Evolutionary conservation across 2,888 invertebrate genomes (phyloP).

Genomic region (Eretmocerus hayati): DNA sequence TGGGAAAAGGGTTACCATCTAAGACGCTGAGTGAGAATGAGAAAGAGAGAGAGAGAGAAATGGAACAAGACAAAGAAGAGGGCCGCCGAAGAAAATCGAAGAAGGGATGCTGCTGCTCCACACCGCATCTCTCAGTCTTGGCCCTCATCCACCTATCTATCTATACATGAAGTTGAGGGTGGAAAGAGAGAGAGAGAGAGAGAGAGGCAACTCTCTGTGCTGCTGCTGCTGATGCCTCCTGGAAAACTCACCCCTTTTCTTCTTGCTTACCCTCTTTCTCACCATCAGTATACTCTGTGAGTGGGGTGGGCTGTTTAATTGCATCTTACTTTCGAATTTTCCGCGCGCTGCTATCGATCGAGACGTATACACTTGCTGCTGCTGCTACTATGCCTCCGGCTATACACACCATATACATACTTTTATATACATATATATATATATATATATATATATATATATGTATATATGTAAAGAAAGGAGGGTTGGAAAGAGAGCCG

Average conservation of each 20-base stretch:
- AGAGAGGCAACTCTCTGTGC: too few relatives aligned
- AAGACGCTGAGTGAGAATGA: conserved; percentile 20
- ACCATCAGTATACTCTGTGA: too few relatives aligned
- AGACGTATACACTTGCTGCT: too few relatives aligned
- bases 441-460: too few relatives aligned
- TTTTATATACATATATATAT: too few relatives aligned
- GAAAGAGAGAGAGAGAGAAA: conserved; percentile 14
- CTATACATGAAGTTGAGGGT: conserved; percentile 19
- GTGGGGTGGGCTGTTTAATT: conserved; percentile 49
- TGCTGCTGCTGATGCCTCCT: too few relatives aligned
- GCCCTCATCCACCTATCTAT: too few relatives aligned
- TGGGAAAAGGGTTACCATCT: conserved; percentile 18
- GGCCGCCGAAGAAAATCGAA: conserved; percentile 15
- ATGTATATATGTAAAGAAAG: too few relatives aligned
- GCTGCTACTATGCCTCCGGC: too few relatives aligned
- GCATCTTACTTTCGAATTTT: conserved; percentile 49
- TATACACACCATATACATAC: too few relatives aligned
- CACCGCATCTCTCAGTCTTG: too few relatives aligned
- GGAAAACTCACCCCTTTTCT: conserved; percentile 49
- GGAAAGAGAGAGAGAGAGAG: conserved; percentile 20
- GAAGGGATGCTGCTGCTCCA: too few relatives aligned
- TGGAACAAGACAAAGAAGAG: neutral
- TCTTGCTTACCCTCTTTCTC: conserved; percentile 47
- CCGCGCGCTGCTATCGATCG: conserved; percentile 48
- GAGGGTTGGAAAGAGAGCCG: conserved; percentile 25